Percentiles rank a stretch among this genome's conserved stretches.
These are phyloP conservation scores for Mycalesis mineus DNA, from an alignment of 2,888 invertebrate genomes.

Conservation along the genomic window DNA sequence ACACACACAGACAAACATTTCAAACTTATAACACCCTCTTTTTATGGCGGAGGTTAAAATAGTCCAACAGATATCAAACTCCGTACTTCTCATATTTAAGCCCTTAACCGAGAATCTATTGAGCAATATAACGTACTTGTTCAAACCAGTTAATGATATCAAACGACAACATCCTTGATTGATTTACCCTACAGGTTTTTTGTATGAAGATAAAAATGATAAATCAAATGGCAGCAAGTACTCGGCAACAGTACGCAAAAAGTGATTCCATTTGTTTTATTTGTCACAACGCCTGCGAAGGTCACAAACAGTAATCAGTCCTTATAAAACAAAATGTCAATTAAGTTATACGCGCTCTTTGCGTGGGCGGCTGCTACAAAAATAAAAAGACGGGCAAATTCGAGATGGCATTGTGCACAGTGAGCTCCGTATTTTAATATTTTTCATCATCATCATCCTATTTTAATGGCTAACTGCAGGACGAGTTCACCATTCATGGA, in stretches of 20 bases:
- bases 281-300: slow-evolving; percentile 13
- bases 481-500: no score
- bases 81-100: no score
- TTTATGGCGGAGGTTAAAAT: no score
- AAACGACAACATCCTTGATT: slow-evolving; percentile 8
- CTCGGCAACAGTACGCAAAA: slow-evolving; percentile 1
- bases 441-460: no score
- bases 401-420: neutral
- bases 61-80: no score
- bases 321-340: slow-evolving; percentile 21
- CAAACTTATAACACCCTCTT: no score
- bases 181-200: slow-evolving; percentile 6
- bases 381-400: neutral
- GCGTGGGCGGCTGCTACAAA: slow-evolving; percentile 1
- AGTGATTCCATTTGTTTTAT: slow-evolving; percentile 15
- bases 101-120: no score
- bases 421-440: neutral
- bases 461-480: no score
- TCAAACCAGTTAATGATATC: neutral
- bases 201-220: neutral
- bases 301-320: slow-evolving; percentile 13
- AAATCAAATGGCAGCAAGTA: neutral
- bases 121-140: no score
- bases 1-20: no score
- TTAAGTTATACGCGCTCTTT: slow-evolving; percentile 1